Conservation (phyloP, 2,797 vertebrate species). For the Typhlichthys subterraneus region DNA sequence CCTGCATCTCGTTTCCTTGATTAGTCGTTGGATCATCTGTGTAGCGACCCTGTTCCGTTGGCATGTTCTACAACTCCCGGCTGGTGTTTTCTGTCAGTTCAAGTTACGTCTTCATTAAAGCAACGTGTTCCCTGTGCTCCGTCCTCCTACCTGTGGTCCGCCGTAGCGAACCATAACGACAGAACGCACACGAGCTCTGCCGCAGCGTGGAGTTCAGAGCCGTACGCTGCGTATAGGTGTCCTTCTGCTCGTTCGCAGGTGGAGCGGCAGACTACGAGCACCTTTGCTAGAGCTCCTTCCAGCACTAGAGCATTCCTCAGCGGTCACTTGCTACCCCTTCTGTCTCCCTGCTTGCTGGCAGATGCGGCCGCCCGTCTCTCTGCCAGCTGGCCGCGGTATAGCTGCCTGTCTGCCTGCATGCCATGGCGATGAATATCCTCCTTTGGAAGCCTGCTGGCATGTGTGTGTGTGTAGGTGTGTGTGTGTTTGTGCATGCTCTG, state of each 20-base stretch:
- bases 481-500: neutral
- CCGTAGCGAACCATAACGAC: no score
- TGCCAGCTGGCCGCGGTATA: neutral
- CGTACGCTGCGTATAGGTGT: neutral
- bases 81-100: no score
- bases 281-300: slow-evolving; percentile 27
- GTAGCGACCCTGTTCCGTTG: no score
- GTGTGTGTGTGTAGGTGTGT: neutral
- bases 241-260: neutral
- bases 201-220: neutral
- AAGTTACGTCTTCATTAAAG: no score
- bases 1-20: no score
- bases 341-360: slow-evolving; percentile 29
- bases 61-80: no score
- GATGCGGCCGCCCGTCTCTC: neutral
- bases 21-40: no score
- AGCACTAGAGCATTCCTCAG: slow-evolving; percentile 62
- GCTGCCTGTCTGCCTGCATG: slow-evolving; percentile 3
- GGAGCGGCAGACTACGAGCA: neutral
- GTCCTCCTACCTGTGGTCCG: no score
- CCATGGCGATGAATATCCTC: slow-evolving; percentile 23
- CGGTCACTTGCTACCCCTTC: slow-evolving; percentile 56
- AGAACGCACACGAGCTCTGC: slow-evolving; percentile 14
- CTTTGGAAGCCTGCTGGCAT: slow-evolving; percentile 11
- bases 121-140: no score